phyloP scores from a whole-genome alignment of 2,888 invertebrate species.

The Zygaena filipendulae region DNA sequence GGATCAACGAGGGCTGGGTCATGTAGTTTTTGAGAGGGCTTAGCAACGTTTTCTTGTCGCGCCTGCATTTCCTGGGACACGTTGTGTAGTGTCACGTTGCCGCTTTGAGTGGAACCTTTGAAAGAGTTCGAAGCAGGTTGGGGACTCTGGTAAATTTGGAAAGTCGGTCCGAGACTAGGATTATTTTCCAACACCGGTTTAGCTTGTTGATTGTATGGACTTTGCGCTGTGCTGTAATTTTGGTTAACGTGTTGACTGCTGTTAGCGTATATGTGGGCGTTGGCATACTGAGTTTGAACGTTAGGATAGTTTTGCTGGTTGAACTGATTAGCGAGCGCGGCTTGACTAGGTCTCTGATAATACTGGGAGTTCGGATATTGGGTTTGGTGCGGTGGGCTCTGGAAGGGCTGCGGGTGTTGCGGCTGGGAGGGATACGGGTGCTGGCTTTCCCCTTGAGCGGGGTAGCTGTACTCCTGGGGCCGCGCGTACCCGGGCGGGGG shows the following conservation, averaged over 20 bases:
- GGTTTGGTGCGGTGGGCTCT: constrained; percentile 52
- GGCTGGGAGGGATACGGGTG: constrained; percentile 44
- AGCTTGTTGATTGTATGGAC: constrained; percentile 40
- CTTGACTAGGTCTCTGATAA: constrained; percentile 45
- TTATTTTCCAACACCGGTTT: constrained; percentile 36
- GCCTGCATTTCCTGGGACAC: constrained; percentile 27
- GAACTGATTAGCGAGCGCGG: constrained; percentile 31
- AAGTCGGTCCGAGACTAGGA: constrained; percentile 35
- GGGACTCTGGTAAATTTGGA: constrained; percentile 58
- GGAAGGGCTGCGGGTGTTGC: constrained; percentile 30
- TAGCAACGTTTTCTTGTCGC: constrained; percentile 26
- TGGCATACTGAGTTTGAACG: constrained; percentile 42
- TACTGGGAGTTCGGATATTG: constrained; percentile 52
- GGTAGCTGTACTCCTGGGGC: constrained; percentile 48
- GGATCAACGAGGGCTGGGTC: constrained; percentile 28
- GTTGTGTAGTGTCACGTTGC: constrained; percentile 25
- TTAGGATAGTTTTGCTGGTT: constrained; percentile 41
- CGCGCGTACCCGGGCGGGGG: constrained; percentile 43
- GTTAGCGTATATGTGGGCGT: constrained; percentile 36
- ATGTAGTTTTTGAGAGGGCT: constrained; percentile 22
- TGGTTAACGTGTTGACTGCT: constrained; percentile 27
- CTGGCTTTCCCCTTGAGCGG: constrained; percentile 44
- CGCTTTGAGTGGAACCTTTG: constrained; percentile 27
- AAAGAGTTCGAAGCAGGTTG: constrained; percentile 37
- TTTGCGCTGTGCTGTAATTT: constrained; percentile 41